A percentile compares a stretch with the other conserved stretches of the same genome.
These are phyloP conservation scores for Columba janthina DNA, from an alignment of 2,113 vertebrate genomes.

Conservation along the genomic window DNA sequence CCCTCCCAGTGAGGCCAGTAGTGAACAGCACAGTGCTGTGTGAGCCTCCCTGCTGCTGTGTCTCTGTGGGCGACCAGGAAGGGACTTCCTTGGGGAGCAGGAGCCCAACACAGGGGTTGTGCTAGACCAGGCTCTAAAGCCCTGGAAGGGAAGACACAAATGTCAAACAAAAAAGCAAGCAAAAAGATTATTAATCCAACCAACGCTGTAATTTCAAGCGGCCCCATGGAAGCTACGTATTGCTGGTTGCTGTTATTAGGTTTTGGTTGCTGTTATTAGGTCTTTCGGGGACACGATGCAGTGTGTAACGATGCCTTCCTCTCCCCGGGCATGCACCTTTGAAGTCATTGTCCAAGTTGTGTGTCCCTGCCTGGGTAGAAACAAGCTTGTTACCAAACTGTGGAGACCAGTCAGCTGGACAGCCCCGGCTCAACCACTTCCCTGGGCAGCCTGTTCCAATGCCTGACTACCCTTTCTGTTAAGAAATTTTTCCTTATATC, in stretches of 20 bases:
- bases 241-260: not conserved
- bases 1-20: accelerated
- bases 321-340: not conserved
- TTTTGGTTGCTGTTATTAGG: not conserved
- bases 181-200: not conserved
- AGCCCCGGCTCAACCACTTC: not conserved
- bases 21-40: not conserved
- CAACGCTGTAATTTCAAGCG: not conserved
- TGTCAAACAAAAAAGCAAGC: not conserved
- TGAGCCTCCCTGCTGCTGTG: not conserved
- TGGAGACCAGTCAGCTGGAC: not conserved
- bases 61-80: accelerated
- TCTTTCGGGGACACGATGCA: not conserved
- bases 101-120: accelerated
- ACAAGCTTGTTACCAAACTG: not conserved
- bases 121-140: not conserved
- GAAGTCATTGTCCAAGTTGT: not conserved
- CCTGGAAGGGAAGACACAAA: not conserved
- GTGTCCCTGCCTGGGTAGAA: not conserved
- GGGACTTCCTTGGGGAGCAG: accelerated
- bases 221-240: not conserved
- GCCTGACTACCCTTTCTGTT: too few relatives aligned
- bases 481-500: too few relatives aligned
- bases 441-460: too few relatives aligned
- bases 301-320: not conserved